Evolutionary conservation across 2,797 vertebrate species (phyloP).

Genomic region (Neosilurus hyrtlii): DNA sequence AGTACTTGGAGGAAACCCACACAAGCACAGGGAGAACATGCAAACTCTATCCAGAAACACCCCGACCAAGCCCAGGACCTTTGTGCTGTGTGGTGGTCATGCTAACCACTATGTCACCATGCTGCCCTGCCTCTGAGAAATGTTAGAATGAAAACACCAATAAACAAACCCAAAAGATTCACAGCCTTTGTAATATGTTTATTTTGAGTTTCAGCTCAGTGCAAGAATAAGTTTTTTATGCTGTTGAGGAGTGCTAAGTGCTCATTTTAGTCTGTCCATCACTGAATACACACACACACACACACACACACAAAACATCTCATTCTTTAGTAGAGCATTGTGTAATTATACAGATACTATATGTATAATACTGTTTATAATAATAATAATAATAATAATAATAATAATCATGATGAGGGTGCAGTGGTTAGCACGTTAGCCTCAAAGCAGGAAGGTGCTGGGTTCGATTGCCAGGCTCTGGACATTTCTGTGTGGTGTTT

Average conservation of each 20-base stretch:
- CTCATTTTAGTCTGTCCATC: neutral
- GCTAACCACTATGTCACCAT: too few relatives aligned
- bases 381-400: too few relatives aligned
- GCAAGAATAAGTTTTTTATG: neutral
- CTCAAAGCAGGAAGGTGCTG: too few relatives aligned
- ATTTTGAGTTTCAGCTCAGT: neutral
- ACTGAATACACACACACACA: neutral
- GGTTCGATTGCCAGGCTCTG: too few relatives aligned
- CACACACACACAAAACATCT: neutral
- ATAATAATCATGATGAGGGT: too few relatives aligned
- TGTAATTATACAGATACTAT: slow-evolving; percentile 1
- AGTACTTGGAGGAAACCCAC: too few relatives aligned
- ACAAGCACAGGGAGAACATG: too few relatives aligned
- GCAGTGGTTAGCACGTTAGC: too few relatives aligned
- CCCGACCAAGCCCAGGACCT: neutral
- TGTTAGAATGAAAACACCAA: neutral
- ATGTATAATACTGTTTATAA: neutral
- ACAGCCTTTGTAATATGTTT: neutral
- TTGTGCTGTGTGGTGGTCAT: neutral
- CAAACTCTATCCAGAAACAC: too few relatives aligned
- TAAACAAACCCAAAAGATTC: neutral
- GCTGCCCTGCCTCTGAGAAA: neutral
- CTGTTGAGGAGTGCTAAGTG: neutral
- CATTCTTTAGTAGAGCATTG: neutral
- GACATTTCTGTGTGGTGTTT: too few relatives aligned